These are phyloP conservation scores for Panopea generosa DNA, from an alignment of 2,888 invertebrate genomes.

Conservation along the genomic window DNA sequence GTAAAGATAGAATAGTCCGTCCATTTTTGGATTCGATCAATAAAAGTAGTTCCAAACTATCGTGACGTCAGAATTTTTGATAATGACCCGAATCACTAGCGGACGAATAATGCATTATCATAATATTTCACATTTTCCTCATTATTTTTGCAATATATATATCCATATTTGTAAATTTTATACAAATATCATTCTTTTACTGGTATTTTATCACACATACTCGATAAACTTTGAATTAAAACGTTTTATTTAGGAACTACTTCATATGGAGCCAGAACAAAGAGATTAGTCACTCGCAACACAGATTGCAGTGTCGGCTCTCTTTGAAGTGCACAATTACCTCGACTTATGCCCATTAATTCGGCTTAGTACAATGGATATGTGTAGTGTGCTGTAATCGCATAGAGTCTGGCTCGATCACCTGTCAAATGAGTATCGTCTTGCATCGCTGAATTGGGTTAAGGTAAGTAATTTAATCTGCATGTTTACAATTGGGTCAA, in stretches of 20 bases:
- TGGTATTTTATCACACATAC: too few relatives aligned
- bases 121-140: neutral
- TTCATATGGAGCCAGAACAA: conserved; percentile 50
- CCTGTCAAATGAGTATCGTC: conserved; percentile 42
- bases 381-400: conserved; percentile 50
- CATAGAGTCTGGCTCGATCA: conserved; percentile 37
- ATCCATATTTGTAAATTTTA: too few relatives aligned
- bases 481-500: neutral
- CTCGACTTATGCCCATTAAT: conserved; percentile 59
- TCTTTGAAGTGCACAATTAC: conserved; percentile 63
- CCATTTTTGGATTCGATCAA: conserved; percentile 40
- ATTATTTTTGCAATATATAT: too few relatives aligned
- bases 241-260: conserved; percentile 43
- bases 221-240: too few relatives aligned
- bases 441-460: conserved; percentile 33
- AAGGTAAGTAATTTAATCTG: conserved; percentile 35
- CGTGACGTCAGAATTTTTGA: conserved; percentile 37
- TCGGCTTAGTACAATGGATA: conserved; percentile 62
- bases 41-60: conserved; percentile 36
- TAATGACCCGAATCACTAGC: conserved; percentile 29
- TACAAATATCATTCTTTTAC: too few relatives aligned
- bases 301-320: conserved; percentile 58
- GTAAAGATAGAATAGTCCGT: too few relatives aligned
- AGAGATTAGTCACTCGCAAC: conserved; percentile 64
- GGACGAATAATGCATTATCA: conserved; percentile 10